Percentiles rank a stretch among this genome's conserved stretches.
phyloP scores from a whole-genome alignment of 2,113 vertebrate species.

The Larimichthys crocea region DNA sequence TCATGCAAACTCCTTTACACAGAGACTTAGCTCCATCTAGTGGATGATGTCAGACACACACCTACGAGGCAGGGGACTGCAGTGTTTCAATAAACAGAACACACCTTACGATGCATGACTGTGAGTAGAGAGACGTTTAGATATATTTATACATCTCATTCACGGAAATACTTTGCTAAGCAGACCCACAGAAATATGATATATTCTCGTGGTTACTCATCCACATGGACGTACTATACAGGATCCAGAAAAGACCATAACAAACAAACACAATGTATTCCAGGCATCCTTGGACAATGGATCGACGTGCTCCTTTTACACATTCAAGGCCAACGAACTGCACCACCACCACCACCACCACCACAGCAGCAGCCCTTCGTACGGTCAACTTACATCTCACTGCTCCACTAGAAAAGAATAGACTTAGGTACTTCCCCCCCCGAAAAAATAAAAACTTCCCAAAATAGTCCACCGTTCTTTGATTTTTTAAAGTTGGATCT shows the following conservation, averaged over 20 bases:
- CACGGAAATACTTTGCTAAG: not conserved
- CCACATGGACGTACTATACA: not conserved
- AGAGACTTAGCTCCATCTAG: slow-evolving; percentile 63
- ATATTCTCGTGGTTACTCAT: not conserved
- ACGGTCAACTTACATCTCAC: slow-evolving; percentile 9
- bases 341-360: not conserved
- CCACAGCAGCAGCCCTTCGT: not conserved
- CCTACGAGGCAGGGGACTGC: not conserved
- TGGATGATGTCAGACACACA: slow-evolving; percentile 46
- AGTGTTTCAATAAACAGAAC: not conserved
- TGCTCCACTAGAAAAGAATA: slow-evolving; percentile 26
- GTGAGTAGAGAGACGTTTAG: not conserved
- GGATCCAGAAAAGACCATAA: not conserved
- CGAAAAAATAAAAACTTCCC: slow-evolving; percentile 20
- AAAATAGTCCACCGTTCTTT: slow-evolving; percentile 48
- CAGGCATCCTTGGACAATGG: not conserved
- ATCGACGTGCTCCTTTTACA: slow-evolving; percentile 1
- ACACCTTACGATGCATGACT: not conserved
- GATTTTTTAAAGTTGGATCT: slow-evolving; percentile 21
- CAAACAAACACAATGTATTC: not conserved
- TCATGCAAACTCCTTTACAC: not conserved
- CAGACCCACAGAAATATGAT: not conserved
- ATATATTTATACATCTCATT: not conserved
- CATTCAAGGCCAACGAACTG: slow-evolving; percentile 8
- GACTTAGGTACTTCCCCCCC: slow-evolving; percentile 35